Base-by-base conservation (phyloP, 2,797 vertebrate species). In the Acridotheres tristis region DNA sequence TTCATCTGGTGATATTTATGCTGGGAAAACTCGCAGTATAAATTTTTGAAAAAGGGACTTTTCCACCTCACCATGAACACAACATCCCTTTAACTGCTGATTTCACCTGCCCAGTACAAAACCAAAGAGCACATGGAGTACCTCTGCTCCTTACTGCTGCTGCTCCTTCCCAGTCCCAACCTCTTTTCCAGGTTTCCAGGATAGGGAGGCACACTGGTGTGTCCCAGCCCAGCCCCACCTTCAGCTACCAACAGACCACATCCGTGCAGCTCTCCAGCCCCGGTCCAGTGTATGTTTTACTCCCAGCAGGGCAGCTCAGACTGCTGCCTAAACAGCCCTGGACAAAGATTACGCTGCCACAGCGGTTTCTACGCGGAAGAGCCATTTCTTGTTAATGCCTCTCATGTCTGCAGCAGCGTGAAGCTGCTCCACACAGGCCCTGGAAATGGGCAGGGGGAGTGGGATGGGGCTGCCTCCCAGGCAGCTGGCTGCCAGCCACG, bases 271-370 rank as follows among this genome's bases (percentile, higher is more conserved):
- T 59, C 66, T 45, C 59, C 67, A 58, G 62, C 45, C 4, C 77
- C 3, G 21, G 0, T 54, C 55, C 67, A 50, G 36, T 26, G 72
- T 53, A 34, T 23, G 63, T 32, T 75, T 63, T 79, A 77, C 51
- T 85, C 73, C 61, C 65, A 50, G 22, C 3, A 54, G 50, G 27
- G 61, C 78, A 87, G 71, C 71, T 87, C 79, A 43, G 59, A 22
- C 71, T 89, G 89, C 86, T 90, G 89, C 87, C 89, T 77, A 3
- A 89, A 69, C 50, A 89, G 54, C 50, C 72, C 58, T 0, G 2
- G 85, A 94, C 92, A 94, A 91, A 93, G 88, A 81, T 92, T 80
- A 61, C 17, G 85, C 94, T 93, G 89, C 92, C 81, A 30, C 94
- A 91, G 95, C 85, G 6, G 59, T 91, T 96, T 93, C 84, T 38